phyloP scores from a whole-genome alignment of 2,797 vertebrate species.

The Pagetopsis macropterus region DNA sequence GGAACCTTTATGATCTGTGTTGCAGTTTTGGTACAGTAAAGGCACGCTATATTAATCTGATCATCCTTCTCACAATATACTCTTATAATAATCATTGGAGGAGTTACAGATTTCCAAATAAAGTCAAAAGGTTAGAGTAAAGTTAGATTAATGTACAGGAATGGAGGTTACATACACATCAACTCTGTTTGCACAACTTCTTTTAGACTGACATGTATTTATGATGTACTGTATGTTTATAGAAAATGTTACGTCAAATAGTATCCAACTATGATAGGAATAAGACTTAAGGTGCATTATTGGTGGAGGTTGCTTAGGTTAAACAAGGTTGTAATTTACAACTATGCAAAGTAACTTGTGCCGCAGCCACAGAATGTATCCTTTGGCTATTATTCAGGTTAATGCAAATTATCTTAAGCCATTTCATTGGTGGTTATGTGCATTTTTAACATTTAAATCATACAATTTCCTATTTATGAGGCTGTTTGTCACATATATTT shows the following conservation, averaged over 20 bases:
- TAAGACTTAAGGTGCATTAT: neutral
- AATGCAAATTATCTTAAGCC: neutral
- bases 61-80: neutral
- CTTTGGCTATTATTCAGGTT: neutral
- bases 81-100: neutral
- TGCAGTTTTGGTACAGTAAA: neutral
- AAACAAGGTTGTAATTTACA: neutral
- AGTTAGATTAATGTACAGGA: neutral
- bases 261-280: neutral
- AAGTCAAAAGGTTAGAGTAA: neutral
- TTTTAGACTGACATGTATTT: neutral
- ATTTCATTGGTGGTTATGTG: neutral
- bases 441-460: neutral
- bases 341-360: neutral
- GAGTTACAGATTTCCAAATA: conserved; percentile 14
- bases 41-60: neutral
- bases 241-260: too few species aligned
- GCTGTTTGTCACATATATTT: too few species aligned
- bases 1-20: neutral
- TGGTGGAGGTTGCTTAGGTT: neutral
- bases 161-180: neutral
- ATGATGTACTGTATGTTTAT: neutral
- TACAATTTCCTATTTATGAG: too few species aligned
- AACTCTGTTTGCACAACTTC: conserved; percentile 2
- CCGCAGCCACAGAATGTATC: neutral